Base-by-base conservation (phyloP, 2,113 vertebrate species). In the Orthonyx spaldingii region DNA sequence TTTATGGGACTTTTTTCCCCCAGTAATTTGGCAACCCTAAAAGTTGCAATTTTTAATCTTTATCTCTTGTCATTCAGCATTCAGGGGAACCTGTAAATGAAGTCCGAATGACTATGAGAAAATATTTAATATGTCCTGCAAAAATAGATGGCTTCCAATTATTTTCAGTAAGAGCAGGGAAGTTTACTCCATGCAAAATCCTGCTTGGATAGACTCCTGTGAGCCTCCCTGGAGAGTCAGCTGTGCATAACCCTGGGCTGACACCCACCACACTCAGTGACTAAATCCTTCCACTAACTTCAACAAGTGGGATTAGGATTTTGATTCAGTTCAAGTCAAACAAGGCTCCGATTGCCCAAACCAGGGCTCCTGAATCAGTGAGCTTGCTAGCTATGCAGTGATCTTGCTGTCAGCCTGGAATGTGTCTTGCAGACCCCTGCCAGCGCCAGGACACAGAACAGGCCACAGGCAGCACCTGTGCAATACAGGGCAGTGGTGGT, bases 401-500 rank as follows among this genome's bases (percentile, higher is more conserved):
- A 56, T 23, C 49, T 50, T 53, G 57, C 37, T 32, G 33, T 22
- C 24, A 9, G 53, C 12, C 53, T 80, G 50, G 53, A 65, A 79
- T 37, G 26, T 37, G 35, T 13, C 75, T 37, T 57, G 37, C 49
- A 79, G 78, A 52, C 13, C 17, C 37, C 16, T 13, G 19, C 8
- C n/a, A 76, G 53, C 0, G 0, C 0, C 1, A 2, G 66, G 70
- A 66, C 64, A 70, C 0, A 1, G 39, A 79, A 50, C 35, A n/a
- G 35, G 37, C 16, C 60, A 41, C 16, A 42, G 23, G 53, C 66
- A 60, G 33, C 46, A 15, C 7, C 30, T 19, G 8, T n/a, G 30
- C 1, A 2, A 56, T 4, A 21, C 20, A 27, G 19, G 1, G 55
- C 61, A 59, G n/a, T 5, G 14, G 16, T 6, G 39, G 42, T 37